Evolutionary conservation across 2,797 vertebrate genomes (phyloP).

Genomic region (Chiroxiphia lanceolata): DNA sequence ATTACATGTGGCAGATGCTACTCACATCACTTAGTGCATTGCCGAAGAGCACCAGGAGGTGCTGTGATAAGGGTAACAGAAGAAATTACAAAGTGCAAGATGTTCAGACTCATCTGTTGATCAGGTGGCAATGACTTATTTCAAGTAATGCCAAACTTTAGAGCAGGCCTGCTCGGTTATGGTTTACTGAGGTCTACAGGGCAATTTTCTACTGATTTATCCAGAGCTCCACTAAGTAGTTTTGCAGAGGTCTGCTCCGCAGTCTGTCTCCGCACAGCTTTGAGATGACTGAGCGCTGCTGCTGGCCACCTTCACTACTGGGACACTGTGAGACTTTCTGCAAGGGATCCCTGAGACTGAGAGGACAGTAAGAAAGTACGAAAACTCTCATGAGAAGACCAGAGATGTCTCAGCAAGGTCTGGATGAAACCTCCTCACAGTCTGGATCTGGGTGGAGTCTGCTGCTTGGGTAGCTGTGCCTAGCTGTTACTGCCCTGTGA

Average conservation of each 20-base stretch:
- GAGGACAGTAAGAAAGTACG: background rate
- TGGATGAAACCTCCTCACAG: background rate
- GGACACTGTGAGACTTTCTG: background rate
- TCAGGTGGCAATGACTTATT: background rate
- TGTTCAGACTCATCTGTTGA: slow-evolving; percentile 30
- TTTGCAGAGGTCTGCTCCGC: background rate
- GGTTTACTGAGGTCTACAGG: background rate
- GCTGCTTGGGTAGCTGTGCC: background rate
- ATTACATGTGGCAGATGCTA: background rate
- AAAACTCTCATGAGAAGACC: background rate
- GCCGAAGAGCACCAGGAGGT: background rate
- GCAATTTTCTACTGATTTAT: background rate
- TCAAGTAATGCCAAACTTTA: background rate
- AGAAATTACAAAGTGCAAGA: background rate
- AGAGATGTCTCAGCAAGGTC: background rate
- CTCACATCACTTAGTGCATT: background rate
- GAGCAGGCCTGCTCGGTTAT: background rate
- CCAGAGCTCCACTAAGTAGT: background rate
- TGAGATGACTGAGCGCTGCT: background rate
- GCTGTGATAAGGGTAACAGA: background rate
- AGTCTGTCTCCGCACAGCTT: background rate
- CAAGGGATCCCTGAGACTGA: fast-evolving
- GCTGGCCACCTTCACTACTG: background rate
- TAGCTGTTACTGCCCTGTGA: fast-evolving
- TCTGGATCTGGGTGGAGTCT: background rate